phyloP scores from a whole-genome alignment of 2,113 vertebrate species.

The Motacilla tschutschensis region DNA sequence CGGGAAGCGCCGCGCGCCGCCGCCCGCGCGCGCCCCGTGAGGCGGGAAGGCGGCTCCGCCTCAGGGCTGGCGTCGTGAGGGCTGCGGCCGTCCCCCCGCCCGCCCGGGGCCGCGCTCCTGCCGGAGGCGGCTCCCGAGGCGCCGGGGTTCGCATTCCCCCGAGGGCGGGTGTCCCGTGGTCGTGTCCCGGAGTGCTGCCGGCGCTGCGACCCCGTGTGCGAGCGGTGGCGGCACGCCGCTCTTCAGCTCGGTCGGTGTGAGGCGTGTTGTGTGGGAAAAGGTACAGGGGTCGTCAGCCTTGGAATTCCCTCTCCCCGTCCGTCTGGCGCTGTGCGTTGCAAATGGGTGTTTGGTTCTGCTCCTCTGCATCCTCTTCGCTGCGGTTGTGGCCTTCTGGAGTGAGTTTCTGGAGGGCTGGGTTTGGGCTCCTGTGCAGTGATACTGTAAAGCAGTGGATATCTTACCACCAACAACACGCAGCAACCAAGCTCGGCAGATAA shows the following conservation, averaged over 20 bases:
- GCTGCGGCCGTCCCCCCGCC: neutral
- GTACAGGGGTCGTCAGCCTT: neutral
- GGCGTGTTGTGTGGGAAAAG: neutral
- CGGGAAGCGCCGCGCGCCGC: neutral
- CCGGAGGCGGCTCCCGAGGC: neutral
- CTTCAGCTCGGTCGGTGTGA: neutral
- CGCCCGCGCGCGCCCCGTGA: neutral
- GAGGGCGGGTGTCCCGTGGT: neutral
- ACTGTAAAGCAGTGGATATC: neutral
- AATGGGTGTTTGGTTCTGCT: neutral
- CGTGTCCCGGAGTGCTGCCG: neutral
- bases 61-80: neutral
- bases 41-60: neutral
- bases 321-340: neutral
- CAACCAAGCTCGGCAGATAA: neutral
- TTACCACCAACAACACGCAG: neutral
- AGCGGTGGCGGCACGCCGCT: neutral
- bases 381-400: neutral
- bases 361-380: neutral
- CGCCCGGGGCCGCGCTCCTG: neutral
- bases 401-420: neutral
- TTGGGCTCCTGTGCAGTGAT: neutral
- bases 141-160: neutral
- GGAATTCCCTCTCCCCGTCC: neutral
- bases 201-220: neutral